phyloP scores from a whole-genome alignment of 2,888 invertebrate species.

The Dysmachus trigonus region DNA sequence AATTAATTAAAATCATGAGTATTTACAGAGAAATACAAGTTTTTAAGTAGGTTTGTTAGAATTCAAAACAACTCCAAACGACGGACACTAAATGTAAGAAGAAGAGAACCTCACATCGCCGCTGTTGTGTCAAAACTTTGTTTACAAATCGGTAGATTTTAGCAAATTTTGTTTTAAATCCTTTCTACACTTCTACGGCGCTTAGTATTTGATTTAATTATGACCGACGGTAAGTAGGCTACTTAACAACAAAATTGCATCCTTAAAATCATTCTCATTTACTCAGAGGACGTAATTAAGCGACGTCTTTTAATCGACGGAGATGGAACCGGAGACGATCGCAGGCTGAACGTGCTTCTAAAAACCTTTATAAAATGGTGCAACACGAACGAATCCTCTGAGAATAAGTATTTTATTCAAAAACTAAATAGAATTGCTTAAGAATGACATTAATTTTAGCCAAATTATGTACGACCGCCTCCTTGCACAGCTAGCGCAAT shows the following conservation, averaged over 20 bases:
- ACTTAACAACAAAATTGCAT: background rate
- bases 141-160: background rate
- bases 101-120: background rate
- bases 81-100: background rate
- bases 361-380: conserved; percentile 87
- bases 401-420: conserved; percentile 69
- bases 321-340: conserved; percentile 96
- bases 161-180: background rate
- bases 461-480: conserved; percentile 80
- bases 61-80: background rate
- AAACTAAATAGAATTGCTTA: background rate
- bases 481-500: conserved; percentile 83
- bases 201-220: background rate
- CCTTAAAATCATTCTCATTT: conserved; percentile 52
- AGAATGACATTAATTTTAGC: conserved; percentile 61
- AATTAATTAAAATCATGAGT: no score
- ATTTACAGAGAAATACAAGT: no score
- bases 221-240: conserved; percentile 42
- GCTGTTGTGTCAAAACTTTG: background rate
- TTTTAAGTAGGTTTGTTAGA: background rate
- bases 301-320: conserved; percentile 93
- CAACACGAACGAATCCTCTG: conserved; percentile 72
- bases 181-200: background rate
- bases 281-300: conserved; percentile 90
- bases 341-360: conserved; percentile 83